These are phyloP conservation scores for Cephus spinipes DNA, from an alignment of 2,888 invertebrate species.

Conservation along the genomic window DNA sequence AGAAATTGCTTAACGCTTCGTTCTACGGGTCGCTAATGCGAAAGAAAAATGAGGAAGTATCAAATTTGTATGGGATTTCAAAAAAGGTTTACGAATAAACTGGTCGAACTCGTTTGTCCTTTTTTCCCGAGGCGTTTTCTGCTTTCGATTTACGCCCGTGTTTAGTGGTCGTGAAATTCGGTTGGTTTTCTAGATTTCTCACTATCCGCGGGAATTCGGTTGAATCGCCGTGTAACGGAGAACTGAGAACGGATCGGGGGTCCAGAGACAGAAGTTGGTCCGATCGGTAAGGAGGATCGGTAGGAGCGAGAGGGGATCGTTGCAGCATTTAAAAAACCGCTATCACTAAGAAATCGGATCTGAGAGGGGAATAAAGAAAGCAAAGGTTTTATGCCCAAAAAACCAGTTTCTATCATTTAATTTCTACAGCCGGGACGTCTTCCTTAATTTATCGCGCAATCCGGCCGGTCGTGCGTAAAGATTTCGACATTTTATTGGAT, in stretches of 20 bases:
- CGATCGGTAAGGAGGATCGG: conserved; percentile 1
- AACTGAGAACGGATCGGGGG: neutral
- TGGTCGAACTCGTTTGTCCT: neutral
- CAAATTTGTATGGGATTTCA: neutral
- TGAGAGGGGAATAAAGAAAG: conserved; percentile 15
- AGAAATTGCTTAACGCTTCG: neutral
- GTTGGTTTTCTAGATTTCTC: neutral
- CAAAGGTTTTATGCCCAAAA: conserved; percentile 20
- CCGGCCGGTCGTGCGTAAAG: conserved; percentile 43
- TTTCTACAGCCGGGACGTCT: conserved; percentile 61
- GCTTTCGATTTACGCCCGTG: neutral
- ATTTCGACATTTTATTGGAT: conserved; percentile 60
- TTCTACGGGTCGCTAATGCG: neutral
- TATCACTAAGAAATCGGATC: neutral
- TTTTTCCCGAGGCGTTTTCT: neutral
- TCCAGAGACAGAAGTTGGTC: neutral
- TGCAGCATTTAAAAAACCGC: neutral
- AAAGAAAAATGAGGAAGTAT: neutral
- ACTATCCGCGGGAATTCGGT: neutral
- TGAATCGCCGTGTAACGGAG: neutral
- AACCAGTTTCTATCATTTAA: conserved; percentile 64
- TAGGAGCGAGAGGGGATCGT: neutral
- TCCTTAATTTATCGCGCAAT: conserved; percentile 58
- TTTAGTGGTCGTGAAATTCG: neutral
- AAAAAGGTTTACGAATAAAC: neutral